Base-by-base conservation (phyloP, 2,888 invertebrate genomes). In the Cheilosia grossa region DNA sequence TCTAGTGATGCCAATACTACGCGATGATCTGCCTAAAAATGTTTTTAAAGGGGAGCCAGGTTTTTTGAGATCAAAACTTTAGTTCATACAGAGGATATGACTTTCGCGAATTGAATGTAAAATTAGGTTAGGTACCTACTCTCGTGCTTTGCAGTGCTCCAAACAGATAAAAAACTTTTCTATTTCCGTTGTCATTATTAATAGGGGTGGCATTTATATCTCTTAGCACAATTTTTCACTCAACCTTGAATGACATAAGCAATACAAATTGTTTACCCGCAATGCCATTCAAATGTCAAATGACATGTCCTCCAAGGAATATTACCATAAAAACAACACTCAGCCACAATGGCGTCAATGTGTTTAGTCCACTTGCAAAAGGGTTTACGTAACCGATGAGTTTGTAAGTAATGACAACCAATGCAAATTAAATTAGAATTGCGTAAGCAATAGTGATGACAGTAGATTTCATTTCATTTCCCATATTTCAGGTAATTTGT, bases 371-470 rank as follows among this genome's bases (percentile, higher is more conserved):
- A 15, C 42, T 42, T 61, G 42, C 15, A 37, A 37, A 13, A 10
- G 37, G 4, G 4, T 54, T 21, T 9, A 51, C 37, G 13, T 4
- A 2, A 24, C 19, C 56, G 7, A 30, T 10, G 2, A 21, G 24
- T 56, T 30, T 24, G 51, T 47, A 61, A 77, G 69, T 77, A 61
- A 78, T 63, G 69, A 63, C 67, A 63, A 54, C 54, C 69, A 70
- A 63, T 63, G 63, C 49, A 73, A 73, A 73, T 61, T 80, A 61
- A 80, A 73, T 72, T 72, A 67, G 67, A 77, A 61, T 61, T 69
- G 53, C 61, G 63, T 49, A 63, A 67, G 33, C 63, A 54, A 69
- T 9, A 37, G 53, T 54, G 40, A 80, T 73, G 56, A 80, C 37
- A 63, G 44, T 40, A 59, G 69, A 66, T 77, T 69, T 17, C 63